phyloP scores from a whole-genome alignment of 1,140 invertebrate genomes.

The Drosophila carrolli region DNA sequence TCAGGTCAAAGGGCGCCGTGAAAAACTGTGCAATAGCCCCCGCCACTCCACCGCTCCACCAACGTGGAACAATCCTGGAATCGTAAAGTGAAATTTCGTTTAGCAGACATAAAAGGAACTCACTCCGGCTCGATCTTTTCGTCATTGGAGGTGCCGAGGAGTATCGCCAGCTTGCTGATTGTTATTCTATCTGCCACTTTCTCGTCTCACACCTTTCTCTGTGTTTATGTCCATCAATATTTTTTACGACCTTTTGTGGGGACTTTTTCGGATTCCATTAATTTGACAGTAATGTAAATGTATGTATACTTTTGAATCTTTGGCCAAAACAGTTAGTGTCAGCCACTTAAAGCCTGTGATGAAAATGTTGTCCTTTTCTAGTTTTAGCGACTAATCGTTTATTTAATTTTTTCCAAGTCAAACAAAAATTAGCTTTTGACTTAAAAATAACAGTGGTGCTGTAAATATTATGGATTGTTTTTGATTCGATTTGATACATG shows the following conservation, averaged over 20 bases:
- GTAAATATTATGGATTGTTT: no score
- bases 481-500: no score
- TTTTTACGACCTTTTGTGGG: neutral
- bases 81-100: rapidly evolving
- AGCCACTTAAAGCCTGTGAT: neutral
- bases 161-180: slow-evolving; percentile 32
- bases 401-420: neutral
- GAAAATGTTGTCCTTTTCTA: neutral
- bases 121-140: slow-evolving; percentile 8
- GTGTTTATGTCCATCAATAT: slow-evolving; percentile 19
- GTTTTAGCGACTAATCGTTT: no score
- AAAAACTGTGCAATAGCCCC: slow-evolving; percentile 28
- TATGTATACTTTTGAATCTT: slow-evolving; percentile 3
- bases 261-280: neutral
- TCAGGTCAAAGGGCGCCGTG: slow-evolving; percentile 52
- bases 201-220: neutral
- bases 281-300: slow-evolving; percentile 3
- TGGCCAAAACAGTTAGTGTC: neutral
- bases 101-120: neutral
- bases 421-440: neutral
- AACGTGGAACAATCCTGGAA: slow-evolving; percentile 41
- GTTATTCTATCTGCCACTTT: slow-evolving; percentile 1
- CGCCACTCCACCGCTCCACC: slow-evolving; percentile 64
- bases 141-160: neutral
- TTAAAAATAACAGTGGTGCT: neutral